Evolutionary conservation across 2,888 invertebrate species (phyloP).

Genomic region (Diaperis boleti): DNA sequence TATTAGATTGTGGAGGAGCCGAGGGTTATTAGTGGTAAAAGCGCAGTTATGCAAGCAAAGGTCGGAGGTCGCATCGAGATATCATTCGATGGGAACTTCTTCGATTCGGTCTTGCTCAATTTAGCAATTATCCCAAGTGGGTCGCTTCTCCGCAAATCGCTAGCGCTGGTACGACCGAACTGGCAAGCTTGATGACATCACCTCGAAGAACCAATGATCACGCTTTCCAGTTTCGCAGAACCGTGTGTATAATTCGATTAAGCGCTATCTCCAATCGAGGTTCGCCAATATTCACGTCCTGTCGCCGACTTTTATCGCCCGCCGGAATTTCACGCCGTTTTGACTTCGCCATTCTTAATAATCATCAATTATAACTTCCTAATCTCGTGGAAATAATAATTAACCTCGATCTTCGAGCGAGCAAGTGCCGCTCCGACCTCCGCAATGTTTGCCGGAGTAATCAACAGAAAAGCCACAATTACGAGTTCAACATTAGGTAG

Average conservation of each 20-base stretch:
- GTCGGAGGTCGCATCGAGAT: neutral
- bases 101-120: neutral
- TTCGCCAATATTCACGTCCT: slow-evolving; percentile 21
- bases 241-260: no score
- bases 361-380: neutral
- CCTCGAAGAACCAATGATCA: no score
- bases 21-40: slow-evolving; percentile 1
- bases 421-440: neutral
- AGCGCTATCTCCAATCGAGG: no score
- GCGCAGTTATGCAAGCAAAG: neutral
- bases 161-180: no score
- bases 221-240: no score
- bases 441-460: neutral
- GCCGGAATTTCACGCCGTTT: slow-evolving; percentile 1
- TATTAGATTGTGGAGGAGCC: neutral
- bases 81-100: neutral
- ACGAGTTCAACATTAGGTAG: neutral
- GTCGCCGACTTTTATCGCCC: slow-evolving; percentile 15
- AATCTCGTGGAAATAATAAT: neutral
- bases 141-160: no score
- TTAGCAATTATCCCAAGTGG: no score
- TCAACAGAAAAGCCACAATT: neutral
- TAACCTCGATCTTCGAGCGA: neutral
- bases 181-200: no score
- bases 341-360: neutral